phyloP scores from a whole-genome alignment of 2,113 vertebrate species.

The Oreotrochilus melanogaster region DNA sequence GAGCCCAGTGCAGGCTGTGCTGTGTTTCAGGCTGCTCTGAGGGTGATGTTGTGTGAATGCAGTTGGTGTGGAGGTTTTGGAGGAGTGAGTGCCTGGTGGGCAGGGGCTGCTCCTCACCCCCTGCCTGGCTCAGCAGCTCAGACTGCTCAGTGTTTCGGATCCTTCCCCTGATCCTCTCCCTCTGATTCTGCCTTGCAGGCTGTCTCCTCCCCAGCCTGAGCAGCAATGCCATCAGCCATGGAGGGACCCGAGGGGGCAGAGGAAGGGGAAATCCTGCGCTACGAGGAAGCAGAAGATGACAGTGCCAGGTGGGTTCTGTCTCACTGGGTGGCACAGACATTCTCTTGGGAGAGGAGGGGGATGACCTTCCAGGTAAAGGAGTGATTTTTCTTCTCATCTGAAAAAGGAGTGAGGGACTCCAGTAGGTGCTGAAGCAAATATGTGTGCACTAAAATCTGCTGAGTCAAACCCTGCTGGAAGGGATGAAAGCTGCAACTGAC shows the following conservation, averaged over 20 bases:
- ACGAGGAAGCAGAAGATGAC: conserved; percentile 17
- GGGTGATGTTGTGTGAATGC: neutral
- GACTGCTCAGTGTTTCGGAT: neutral
- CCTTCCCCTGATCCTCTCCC: neutral
- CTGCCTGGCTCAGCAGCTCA: neutral
- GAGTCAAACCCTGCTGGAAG: neutral
- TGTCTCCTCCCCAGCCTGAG: neutral
- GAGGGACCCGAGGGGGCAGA: conserved; percentile 60
- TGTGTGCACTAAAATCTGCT: neutral
- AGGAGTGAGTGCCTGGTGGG: neutral
- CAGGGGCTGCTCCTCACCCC: neutral
- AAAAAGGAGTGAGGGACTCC: neutral
- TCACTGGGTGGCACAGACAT: neutral
- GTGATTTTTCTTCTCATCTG: neutral
- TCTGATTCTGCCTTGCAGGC: neutral
- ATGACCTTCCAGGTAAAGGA: neutral
- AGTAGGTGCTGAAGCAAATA: neutral
- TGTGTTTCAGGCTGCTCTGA: neutral
- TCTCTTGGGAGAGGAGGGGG: neutral
- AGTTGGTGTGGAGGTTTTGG: too few species aligned
- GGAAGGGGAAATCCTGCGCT: conserved; percentile 35
- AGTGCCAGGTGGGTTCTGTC: conserved; percentile 61
- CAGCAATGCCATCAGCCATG: conserved; percentile 33
- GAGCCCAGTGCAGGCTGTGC: neutral
- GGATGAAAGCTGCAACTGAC: neutral